These are phyloP conservation scores for Pentalonia nigronervosa DNA, from an alignment of 1,140 invertebrate species.

Conservation along the genomic window DNA sequence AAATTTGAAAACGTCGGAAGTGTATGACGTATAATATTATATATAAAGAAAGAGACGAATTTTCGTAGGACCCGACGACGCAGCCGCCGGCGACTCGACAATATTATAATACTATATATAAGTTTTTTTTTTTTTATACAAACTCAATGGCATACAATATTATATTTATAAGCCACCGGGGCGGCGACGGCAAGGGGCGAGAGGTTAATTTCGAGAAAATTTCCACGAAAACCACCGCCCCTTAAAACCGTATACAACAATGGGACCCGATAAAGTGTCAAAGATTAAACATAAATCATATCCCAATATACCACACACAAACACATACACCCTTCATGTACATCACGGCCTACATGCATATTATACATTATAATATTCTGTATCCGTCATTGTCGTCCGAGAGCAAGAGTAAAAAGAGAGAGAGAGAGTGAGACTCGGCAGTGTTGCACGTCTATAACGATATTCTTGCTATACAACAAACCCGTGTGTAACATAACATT, in stretches of 20 bases:
- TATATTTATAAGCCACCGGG: neutral
- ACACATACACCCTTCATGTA: neutral
- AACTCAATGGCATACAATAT: neutral
- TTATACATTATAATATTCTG: neutral
- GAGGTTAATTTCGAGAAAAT: slow-evolving; percentile 5
- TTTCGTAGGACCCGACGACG: neutral
- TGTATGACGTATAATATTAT: neutral
- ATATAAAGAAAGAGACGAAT: neutral
- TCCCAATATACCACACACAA: neutral
- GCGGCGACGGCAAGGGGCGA: neutral
- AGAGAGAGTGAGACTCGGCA: neutral
- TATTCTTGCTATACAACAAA: neutral
- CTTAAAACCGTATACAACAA: neutral
- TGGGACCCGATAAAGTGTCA: slow-evolving; percentile 11
- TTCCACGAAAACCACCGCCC: neutral
- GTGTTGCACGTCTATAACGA: neutral
- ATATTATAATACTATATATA: neutral
- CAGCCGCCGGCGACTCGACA: neutral
- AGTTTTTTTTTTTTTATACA: neutral
- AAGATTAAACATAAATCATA: slow-evolving; percentile 41
- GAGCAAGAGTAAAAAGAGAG: neutral
- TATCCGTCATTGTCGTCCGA: neutral
- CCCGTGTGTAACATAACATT: too few species aligned
- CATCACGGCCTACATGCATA: too few species aligned
- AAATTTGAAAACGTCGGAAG: neutral